Percentiles rank a stretch among this genome's conserved stretches.
phyloP scores from a whole-genome alignment of 2,797 vertebrate genomes.

The Enteromius anoplus region DNA sequence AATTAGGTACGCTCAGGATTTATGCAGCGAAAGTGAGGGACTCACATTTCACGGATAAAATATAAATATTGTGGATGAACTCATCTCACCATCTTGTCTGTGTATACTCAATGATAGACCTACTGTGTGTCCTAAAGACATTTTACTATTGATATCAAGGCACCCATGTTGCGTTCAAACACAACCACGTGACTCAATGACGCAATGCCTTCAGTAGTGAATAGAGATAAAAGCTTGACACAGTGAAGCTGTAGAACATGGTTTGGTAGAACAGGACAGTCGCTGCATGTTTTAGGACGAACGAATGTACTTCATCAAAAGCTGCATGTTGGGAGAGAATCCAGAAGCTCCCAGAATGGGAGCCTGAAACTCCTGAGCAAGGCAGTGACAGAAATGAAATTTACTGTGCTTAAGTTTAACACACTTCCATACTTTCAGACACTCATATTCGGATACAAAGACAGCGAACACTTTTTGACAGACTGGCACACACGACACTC shows the following conservation, averaged over 20 bases:
- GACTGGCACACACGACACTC: slow-evolving; percentile 29
- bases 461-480: slow-evolving; percentile 25
- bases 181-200: slow-evolving; percentile 27
- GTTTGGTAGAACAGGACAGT: slow-evolving; percentile 6
- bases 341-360: slow-evolving; percentile 13
- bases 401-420: slow-evolving; percentile 26
- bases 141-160: slow-evolving; percentile 33
- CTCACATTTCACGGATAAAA: slow-evolving; percentile 28
- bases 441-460: slow-evolving; percentile 37
- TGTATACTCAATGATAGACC: slow-evolving; percentile 26
- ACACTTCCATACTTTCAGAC: background rate
- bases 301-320: background rate
- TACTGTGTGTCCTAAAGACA: slow-evolving; percentile 14
- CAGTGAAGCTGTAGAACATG: slow-evolving; percentile 11
- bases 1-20: slow-evolving; percentile 41
- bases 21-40: slow-evolving; percentile 26
- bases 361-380: slow-evolving; percentile 2
- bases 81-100: slow-evolving; percentile 9
- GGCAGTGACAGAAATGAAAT: slow-evolving; percentile 41
- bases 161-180: slow-evolving; percentile 27
- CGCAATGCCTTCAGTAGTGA: background rate
- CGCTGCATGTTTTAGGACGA: background rate
- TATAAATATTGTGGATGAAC: background rate
- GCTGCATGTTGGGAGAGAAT: slow-evolving; percentile 9
- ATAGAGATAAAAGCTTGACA: slow-evolving; percentile 19